phyloP scores from a whole-genome alignment of 1,140 invertebrate genomes.

The Drosophila leontia region DNA sequence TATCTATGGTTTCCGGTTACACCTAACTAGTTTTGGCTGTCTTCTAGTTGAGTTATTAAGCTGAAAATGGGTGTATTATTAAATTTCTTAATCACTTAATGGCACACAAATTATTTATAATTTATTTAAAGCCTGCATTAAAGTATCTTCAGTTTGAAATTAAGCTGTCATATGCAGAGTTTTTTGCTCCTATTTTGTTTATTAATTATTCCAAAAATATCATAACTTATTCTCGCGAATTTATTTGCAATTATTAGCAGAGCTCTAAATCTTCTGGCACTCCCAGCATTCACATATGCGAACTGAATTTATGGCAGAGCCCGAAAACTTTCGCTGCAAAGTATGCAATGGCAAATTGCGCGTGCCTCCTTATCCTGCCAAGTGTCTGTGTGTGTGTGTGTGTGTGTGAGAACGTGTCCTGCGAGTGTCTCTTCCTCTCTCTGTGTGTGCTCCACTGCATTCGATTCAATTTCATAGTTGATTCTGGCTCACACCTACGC shows the following conservation, averaged over 20 bases:
- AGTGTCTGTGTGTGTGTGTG: constrained; percentile 2
- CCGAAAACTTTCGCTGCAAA: constrained; percentile 63
- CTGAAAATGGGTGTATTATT: not conserved
- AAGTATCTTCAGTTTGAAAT: not conserved
- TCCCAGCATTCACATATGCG: constrained; percentile 13
- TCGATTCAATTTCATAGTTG: constrained; percentile 63
- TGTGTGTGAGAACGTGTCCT: not conserved
- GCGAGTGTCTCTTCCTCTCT: not conserved
- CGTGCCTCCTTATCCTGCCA: constrained; percentile 21
- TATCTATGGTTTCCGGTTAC: constrained; percentile 16
- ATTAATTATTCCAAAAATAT: constrained; percentile 4
- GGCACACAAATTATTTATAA: not conserved
- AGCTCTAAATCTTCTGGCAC: constrained; percentile 36
- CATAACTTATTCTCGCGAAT: constrained; percentile 23
- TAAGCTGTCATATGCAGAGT: not conserved
- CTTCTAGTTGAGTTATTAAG: constrained; percentile 2
- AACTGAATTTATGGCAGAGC: constrained; percentile 58
- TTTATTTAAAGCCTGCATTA: not conserved
- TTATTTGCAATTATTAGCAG: constrained; percentile 60
- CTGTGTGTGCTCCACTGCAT: constrained; percentile 30
- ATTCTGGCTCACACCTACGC: constrained; percentile 64
- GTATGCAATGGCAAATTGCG: constrained; percentile 62
- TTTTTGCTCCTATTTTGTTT: not conserved
- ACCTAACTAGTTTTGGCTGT: constrained; percentile 1
- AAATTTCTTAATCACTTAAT: not conserved